These are phyloP conservation scores for Fregata magnificens DNA, from an alignment of 2,113 vertebrate species.

Conservation along the genomic window DNA sequence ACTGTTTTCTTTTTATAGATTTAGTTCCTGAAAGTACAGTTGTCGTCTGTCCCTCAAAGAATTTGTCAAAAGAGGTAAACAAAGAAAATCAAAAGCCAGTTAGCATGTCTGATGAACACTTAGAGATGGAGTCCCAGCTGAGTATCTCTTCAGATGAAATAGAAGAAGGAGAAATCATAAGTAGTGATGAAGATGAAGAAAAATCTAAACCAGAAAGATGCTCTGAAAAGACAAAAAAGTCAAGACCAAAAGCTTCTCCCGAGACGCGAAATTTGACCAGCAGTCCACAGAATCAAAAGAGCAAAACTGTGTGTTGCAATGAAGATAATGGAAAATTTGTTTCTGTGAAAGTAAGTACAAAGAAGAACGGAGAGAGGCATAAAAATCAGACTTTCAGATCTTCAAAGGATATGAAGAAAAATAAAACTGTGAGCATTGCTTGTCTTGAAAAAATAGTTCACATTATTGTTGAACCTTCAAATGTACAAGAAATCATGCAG, in stretches of 20 bases:
- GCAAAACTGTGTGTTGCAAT: conserved; percentile 3
- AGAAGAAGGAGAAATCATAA: conserved; percentile 93
- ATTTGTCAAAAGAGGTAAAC: conserved; percentile 82
- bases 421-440: conserved; percentile 63
- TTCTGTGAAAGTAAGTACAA: conserved; percentile 39
- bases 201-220: conserved; percentile 55
- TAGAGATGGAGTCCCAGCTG: conserved; percentile 39
- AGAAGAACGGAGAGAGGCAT: conserved; percentile 50
- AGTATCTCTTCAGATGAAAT: conserved; percentile 77
- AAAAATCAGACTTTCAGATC: conserved; percentile 30
- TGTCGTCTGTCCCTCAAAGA: conserved; percentile 51
- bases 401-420: conserved; percentile 58
- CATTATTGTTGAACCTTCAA: conserved; percentile 73
- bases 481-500: conserved; percentile 85
- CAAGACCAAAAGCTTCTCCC: conserved; percentile 46
- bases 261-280: conserved; percentile 30
- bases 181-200: conserved; percentile 75
- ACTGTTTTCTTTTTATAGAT: conserved; percentile 63
- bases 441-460: conserved; percentile 79
- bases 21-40: conserved; percentile 34
- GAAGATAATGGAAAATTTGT: conserved; percentile 49
- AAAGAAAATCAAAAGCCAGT: conserved; percentile 92
- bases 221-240: conserved; percentile 44
- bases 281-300: conserved; percentile 21
- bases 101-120: conserved; percentile 56